Base-by-base conservation (phyloP, 2,888 invertebrate genomes). In the Cheilosia vulpina region DNA sequence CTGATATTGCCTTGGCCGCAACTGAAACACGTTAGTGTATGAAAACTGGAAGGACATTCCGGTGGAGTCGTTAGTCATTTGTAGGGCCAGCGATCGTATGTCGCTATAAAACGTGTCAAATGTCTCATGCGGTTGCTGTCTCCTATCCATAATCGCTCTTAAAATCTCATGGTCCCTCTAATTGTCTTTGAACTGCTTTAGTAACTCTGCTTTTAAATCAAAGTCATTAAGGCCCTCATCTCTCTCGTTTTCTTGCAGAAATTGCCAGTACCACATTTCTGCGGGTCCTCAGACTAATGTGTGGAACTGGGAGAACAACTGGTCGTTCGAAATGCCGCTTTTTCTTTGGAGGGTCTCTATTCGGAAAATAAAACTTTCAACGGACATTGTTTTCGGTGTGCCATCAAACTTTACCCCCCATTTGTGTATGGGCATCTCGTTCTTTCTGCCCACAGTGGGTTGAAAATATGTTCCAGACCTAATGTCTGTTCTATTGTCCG, bases 331-430 rank as follows among this genome's bases (percentile, higher is more conserved):
- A 21, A 27, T 13, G 15, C 65, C 52, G 34, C 24, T 65, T 21
- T 34, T 52, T 2, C 19, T 50, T 15, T 65, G 65, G 1, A 65
- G 15, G 1, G 65, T 65, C 19, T 65, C 65, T 6, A 65, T 34
- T 2, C 65, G 19, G n/a, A 53, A 66, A 15, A 66, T 17, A 7
- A 53, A 66, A 19, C 41, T 66, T 17, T 52, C 52, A 0, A 53
- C 66, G 0, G 66, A 17, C 52, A 66, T 55, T 0, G 53, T 15
- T 27, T 27, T 27, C 5, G 53, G 15, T 2, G 53, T 27, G 1
- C 53, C 53, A 4, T 66, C 52, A 52, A 66, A 66, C 11, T 53
- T 66, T 1, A 66, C n/a, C n/a, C 66, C 66, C 66, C 66, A 66
- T 15, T 52, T 52, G 47, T 47, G 50, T 15, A 63, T 21, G 0